Evolutionary conservation across 1,140 invertebrate genomes (phyloP).

Genomic region (Phocides pigmalion): DNA sequence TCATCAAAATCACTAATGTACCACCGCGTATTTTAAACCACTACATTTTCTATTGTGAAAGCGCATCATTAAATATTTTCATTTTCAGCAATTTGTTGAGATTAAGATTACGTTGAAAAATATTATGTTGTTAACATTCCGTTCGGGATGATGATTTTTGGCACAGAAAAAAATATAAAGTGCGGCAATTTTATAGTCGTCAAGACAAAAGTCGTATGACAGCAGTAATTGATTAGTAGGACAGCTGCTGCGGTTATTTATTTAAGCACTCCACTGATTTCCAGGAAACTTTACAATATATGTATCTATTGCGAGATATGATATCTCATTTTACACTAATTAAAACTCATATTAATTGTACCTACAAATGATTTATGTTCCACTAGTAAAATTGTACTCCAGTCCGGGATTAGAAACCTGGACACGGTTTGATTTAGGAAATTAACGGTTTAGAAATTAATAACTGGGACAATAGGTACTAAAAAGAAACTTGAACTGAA

Average conservation of each 20-base stretch:
- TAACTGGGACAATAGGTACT: too few species aligned
- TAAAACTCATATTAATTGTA: too few species aligned
- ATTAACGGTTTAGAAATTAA: too few species aligned
- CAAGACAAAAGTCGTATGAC: slow-evolving; percentile 69
- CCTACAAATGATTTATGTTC: too few species aligned
- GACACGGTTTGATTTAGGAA: too few species aligned
- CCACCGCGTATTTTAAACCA: slow-evolving; percentile 39
- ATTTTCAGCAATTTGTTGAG: slow-evolving; percentile 76
- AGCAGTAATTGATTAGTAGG: slow-evolving; percentile 71
- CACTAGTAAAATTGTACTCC: too few species aligned
- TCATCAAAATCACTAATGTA: slow-evolving; percentile 59
- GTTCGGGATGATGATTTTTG: slow-evolving; percentile 66
- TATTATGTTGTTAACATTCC: slow-evolving; percentile 80
- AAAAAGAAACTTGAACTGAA: too few species aligned
- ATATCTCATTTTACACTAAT: not conserved
- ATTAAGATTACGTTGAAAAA: slow-evolving; percentile 73
- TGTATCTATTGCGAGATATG: slow-evolving; percentile 4
- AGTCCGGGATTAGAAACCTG: too few species aligned
- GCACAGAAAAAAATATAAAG: slow-evolving; percentile 70
- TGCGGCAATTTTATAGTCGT: slow-evolving; percentile 73
- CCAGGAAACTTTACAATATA: slow-evolving; percentile 43
- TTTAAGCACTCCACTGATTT: slow-evolving; percentile 51
- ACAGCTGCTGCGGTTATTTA: slow-evolving; percentile 65
- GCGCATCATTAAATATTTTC: slow-evolving; percentile 66
- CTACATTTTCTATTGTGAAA: slow-evolving; percentile 56